Conservation (phyloP, 2,113 vertebrate genomes). For the Caloenas nicobarica region DNA sequence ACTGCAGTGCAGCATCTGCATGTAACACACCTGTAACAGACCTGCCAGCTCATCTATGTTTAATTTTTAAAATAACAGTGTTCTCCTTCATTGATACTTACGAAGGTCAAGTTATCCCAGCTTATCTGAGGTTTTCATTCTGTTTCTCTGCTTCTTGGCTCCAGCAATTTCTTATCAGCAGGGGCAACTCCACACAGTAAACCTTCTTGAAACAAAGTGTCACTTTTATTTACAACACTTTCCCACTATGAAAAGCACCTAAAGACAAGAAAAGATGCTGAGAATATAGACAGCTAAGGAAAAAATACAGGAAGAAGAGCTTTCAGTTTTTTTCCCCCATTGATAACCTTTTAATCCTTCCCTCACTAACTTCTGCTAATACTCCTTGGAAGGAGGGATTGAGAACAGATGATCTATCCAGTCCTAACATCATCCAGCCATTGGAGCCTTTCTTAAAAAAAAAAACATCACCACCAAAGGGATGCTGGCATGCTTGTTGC, state of each 20-base stretch:
- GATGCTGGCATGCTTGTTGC: not conserved
- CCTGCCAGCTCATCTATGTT: fast-evolving
- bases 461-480: not conserved
- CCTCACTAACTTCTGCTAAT: not conserved
- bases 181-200: not conserved
- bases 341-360: not conserved
- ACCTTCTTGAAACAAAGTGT: not conserved
- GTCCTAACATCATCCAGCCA: not conserved
- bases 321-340: not conserved
- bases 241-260: not conserved
- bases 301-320: not conserved
- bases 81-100: not conserved
- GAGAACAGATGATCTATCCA: not conserved
- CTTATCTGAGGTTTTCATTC: not conserved
- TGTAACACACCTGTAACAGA: not conserved
- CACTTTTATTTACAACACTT: not conserved
- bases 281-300: not conserved
- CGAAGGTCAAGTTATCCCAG: not conserved
- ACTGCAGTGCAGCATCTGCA: not conserved
- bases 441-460: not conserved
- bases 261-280: not conserved
- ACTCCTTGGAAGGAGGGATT: not conserved
- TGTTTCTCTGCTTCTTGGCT: not conserved
- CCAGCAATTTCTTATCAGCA: not conserved
- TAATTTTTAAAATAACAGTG: not conserved